Evolutionary conservation across 2,113 vertebrate genomes (phyloP).

Genomic region (Phrynosoma blainvillii): DNA sequence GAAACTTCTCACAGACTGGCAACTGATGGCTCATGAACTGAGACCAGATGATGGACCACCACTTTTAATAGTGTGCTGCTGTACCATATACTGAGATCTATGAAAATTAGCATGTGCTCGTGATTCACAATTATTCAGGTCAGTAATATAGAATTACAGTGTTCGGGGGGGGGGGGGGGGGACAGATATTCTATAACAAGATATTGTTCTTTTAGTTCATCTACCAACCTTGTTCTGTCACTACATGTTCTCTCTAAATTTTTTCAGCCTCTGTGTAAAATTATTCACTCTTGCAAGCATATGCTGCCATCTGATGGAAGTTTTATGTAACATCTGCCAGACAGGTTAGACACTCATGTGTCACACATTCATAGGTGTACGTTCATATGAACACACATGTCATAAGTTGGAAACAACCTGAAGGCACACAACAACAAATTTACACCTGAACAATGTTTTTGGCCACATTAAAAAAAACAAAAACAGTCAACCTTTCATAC

Average conservation of each 20-base stretch:
- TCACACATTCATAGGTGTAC: too few species aligned
- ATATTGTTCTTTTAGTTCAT: not conserved
- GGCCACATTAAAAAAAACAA: not conserved
- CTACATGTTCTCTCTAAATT: not conserved
- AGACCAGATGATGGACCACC: too few species aligned
- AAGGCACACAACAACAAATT: too few species aligned
- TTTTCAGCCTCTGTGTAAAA: not conserved
- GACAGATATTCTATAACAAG: not conserved
- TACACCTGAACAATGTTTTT: not conserved
- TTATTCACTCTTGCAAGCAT: not conserved
- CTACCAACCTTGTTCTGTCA: too few species aligned
- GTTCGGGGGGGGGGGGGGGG: not conserved
- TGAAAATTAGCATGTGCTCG: too few species aligned
- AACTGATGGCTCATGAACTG: too few species aligned
- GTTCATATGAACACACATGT: too few species aligned
- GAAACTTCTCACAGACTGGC: too few species aligned
- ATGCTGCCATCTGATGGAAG: slow-evolving; percentile 13
- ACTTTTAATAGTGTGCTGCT: too few species aligned
- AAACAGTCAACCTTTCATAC: not conserved
- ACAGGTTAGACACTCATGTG: not conserved
- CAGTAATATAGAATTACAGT: not conserved
- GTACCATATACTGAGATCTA: too few species aligned
- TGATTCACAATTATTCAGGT: too few species aligned
- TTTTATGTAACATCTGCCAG: not conserved
- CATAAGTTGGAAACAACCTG: too few species aligned